These are phyloP conservation scores for Synergus umbraculus DNA, from an alignment of 2,888 invertebrate species.

Conservation along the genomic window DNA sequence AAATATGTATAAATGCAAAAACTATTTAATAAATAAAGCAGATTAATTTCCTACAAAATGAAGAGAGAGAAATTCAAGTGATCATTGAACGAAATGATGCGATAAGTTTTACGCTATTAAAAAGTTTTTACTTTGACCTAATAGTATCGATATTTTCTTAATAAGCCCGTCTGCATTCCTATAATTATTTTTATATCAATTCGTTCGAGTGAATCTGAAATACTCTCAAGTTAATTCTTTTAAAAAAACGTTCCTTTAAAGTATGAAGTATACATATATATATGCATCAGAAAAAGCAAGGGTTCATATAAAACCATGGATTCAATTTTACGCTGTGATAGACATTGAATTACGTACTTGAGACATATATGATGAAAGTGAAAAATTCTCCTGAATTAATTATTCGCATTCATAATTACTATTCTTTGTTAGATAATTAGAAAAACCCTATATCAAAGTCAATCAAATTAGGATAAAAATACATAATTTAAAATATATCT, in stretches of 20 bases:
- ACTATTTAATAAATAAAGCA: neutral
- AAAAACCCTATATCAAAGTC: neutral
- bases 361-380: neutral
- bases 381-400: neutral
- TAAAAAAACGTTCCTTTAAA: neutral
- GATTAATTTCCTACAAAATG: too few species aligned
- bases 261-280: neutral
- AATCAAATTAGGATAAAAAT: too few species aligned
- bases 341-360: neutral
- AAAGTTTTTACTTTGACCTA: neutral
- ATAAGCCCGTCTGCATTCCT: neutral
- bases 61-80: too few species aligned
- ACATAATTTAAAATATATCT: too few species aligned
- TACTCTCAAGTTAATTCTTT: neutral
- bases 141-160: neutral
- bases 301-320: neutral
- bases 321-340: conserved; percentile 7
- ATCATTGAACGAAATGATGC: too few species aligned
- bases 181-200: neutral
- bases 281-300: neutral
- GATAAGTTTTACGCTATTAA: neutral
- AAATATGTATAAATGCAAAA: neutral
- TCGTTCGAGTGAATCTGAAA: neutral
- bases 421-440: neutral
- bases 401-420: neutral